These are phyloP conservation scores for Arnoldichthys spilopterus DNA, from an alignment of 2,797 vertebrate genomes.

Conservation along the genomic window DNA sequence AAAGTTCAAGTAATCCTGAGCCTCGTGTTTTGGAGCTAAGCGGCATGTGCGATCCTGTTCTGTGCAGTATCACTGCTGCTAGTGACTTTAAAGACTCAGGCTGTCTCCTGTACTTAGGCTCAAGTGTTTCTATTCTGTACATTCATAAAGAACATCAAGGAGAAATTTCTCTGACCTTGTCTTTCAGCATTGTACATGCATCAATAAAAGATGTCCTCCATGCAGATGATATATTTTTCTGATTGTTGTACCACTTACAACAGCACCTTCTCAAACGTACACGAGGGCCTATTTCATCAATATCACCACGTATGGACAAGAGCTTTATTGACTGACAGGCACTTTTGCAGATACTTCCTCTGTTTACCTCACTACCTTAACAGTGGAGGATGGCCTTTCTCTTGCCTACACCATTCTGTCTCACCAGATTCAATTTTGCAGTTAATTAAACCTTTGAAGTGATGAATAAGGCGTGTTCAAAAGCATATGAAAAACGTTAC, in stretches of 20 bases:
- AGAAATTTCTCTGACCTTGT: not conserved
- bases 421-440: not conserved
- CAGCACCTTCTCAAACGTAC: not conserved
- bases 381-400: not conserved
- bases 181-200: not conserved
- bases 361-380: not conserved
- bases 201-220: not conserved
- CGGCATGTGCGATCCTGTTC: not conserved
- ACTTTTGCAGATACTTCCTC: not conserved
- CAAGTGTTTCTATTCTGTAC: not conserved
- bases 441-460: not conserved
- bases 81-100: not conserved
- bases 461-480: not conserved
- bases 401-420: not conserved
- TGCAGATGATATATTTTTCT: not conserved
- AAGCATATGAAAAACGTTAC: not conserved
- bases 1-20: conserved; percentile 4
- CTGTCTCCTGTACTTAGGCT: conserved; percentile 9
- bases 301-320: not conserved
- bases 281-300: not conserved
- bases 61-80: not conserved
- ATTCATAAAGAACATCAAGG: conserved; percentile 6
- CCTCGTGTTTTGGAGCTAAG: conserved; percentile 31
- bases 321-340: not conserved
- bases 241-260: conserved; percentile 3